These are phyloP conservation scores for Thymelicus lineola DNA, from an alignment of 2,888 invertebrate genomes.

Conservation along the genomic window DNA sequence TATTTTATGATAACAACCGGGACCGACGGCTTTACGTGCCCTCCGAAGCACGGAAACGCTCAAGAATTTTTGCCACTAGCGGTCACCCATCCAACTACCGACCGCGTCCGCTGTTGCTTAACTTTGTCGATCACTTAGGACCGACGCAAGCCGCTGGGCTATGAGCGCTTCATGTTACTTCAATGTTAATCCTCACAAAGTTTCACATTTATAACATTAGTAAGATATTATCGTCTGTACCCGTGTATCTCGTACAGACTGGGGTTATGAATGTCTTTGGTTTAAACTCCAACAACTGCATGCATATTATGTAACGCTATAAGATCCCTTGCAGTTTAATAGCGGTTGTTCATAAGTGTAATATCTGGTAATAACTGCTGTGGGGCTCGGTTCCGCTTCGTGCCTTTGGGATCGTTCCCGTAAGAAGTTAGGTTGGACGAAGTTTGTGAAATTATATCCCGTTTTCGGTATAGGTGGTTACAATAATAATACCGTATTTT, in stretches of 20 bases:
- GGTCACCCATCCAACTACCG: too few species aligned
- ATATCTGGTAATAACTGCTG: conserved; percentile 72
- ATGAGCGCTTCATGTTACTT: too few species aligned
- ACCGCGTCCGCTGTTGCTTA: too few species aligned
- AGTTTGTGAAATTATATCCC: conserved; percentile 20
- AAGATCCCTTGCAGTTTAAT: conserved; percentile 75
- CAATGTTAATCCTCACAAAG: too few species aligned
- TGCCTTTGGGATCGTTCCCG: conserved; percentile 46
- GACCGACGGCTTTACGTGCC: too few species aligned
- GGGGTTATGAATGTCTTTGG: conserved; percentile 65
- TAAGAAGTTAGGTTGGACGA: conserved; percentile 23
- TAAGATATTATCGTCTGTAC: not conserved
- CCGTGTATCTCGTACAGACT: conserved; percentile 52
- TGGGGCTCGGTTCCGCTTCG: conserved; percentile 44
- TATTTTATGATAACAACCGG: too few species aligned
- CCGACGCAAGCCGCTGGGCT: too few species aligned
- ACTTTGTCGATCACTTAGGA: too few species aligned
- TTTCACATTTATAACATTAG: too few species aligned
- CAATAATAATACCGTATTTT: too few species aligned
- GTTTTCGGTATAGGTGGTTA: not conserved
- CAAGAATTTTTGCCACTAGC: too few species aligned
- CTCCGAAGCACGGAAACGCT: too few species aligned
- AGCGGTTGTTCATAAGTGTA: conserved; percentile 79
- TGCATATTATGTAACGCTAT: conserved; percentile 76
- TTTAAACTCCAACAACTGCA: conserved; percentile 61